phyloP scores from a whole-genome alignment of 2,113 vertebrate genomes.

The Ardeotis arabs region DNA sequence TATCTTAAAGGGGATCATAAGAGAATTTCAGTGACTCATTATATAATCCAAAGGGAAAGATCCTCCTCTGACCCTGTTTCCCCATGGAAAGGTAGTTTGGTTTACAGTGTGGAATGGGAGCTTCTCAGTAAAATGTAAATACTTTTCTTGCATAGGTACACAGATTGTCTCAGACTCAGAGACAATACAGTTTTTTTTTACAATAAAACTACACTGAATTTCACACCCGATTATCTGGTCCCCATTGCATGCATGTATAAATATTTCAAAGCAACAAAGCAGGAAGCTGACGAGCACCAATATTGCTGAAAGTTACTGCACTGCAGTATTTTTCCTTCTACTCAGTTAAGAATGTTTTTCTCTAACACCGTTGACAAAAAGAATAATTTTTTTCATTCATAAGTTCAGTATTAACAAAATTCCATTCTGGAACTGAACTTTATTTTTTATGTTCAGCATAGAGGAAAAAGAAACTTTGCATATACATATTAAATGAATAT shows the following conservation, averaged over 20 bases:
- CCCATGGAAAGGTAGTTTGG: not conserved
- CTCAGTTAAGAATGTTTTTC: slow-evolving; percentile 56
- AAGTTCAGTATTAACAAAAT: slow-evolving; percentile 48
- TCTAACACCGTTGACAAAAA: slow-evolving; percentile 47
- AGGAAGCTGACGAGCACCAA: slow-evolving; percentile 12
- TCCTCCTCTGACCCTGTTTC: not conserved
- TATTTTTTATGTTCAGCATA: slow-evolving; percentile 2
- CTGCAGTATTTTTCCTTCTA: slow-evolving; percentile 23
- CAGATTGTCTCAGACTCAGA: not conserved
- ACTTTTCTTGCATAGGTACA: not conserved
- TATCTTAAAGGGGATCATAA: not conserved
- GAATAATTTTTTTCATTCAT: slow-evolving; percentile 30
- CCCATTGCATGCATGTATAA: not conserved
- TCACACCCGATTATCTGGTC: not conserved
- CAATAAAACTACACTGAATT: not conserved
- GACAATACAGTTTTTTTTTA: not conserved
- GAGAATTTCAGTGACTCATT: not conserved
- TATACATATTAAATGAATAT: not conserved
- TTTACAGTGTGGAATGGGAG: not conserved
- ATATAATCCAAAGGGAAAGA: not conserved
- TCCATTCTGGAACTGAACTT: not conserved
- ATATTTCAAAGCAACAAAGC: slow-evolving; percentile 3
- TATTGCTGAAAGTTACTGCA: slow-evolving; percentile 45
- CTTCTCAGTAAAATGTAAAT: not conserved
- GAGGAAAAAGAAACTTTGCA: slow-evolving; percentile 18